Percentiles rank a stretch among this genome's conserved stretches.
phyloP scores from a whole-genome alignment of 2,888 invertebrate species.

The Hypomecis punctinalis region DNA sequence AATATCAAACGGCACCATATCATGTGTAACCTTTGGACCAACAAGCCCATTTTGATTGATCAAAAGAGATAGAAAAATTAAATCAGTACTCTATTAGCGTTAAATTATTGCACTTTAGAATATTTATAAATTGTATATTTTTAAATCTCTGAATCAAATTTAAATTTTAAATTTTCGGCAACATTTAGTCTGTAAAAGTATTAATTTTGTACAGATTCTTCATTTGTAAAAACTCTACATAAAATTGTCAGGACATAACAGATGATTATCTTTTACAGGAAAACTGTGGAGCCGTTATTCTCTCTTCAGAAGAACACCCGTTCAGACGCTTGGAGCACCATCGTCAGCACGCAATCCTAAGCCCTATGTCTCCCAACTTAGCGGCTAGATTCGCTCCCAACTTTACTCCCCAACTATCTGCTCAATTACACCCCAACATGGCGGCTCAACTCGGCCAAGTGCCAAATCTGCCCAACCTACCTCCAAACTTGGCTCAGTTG shows the following conservation, averaged over 20 bases:
- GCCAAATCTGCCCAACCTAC: conserved; percentile 67
- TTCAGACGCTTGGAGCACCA: conserved; percentile 94
- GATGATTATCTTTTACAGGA: conserved; percentile 86
- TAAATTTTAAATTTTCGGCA: too few species aligned
- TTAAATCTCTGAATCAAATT: too few species aligned
- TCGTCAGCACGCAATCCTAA: conserved; percentile 91
- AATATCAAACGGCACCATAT: too few species aligned
- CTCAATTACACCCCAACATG: conserved; percentile 80
- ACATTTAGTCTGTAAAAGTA: too few species aligned
- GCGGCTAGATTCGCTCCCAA: conserved; percentile 85
- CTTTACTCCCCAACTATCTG: conserved; percentile 79
- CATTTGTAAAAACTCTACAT: too few species aligned
- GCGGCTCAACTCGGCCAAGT: conserved; percentile 80
- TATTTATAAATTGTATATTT: too few species aligned
- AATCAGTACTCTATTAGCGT: too few species aligned
- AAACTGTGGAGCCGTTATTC: conserved; percentile 91
- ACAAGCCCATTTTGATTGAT: too few species aligned
- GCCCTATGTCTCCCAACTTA: conserved; percentile 85
- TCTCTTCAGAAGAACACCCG: conserved; percentile 90
- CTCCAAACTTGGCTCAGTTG: conserved; percentile 77
- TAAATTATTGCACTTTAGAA: too few species aligned
- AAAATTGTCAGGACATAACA: neutral
- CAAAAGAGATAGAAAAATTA: too few species aligned
- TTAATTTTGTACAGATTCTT: conserved; percentile 2
- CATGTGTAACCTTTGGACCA: too few species aligned